Base-by-base conservation (phyloP, 92 coral and sea anemone genomes). In the Zoanthus gigantus region DNA sequence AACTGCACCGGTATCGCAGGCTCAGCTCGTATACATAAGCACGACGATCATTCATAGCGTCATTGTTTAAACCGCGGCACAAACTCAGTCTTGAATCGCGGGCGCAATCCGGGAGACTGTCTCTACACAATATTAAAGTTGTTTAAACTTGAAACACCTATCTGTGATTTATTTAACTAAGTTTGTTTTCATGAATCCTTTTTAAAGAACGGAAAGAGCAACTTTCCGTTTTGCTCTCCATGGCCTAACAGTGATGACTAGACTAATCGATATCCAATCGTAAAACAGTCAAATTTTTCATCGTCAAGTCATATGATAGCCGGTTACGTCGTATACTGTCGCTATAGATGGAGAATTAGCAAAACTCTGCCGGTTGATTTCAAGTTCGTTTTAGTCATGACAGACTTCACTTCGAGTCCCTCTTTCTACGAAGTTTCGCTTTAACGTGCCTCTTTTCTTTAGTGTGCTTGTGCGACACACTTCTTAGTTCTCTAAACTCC, bases 241-340 rank as follows among this genome's bases (percentile, higher is more conserved):
- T 66, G 85, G 85, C 52, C 45, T 66, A 63, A 42, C 85, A 81
- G 50, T 66, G 18, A 60, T 45, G 28, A 42, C 29, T 81, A 81
- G 60, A 17, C 74, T 16, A 67, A 81, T 81, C 61, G 75, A 81
- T 81, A 65, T 63, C 31, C 60, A 37, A 81, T 47, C 75, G 74
- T 23, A 13, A 57, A 81, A 47, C 74, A 81, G 85, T 81, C 74
- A 46, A 31, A 65, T 80, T 74, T 81, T 74, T 61, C 61, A 63
- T 18, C 23, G 85, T 79, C 83, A 37, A 50, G 83, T 81, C 85
- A 81, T 60, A 53, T 65, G 85, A 81, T 74, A 65, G 73, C 85
- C 85, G 42, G 66, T 50, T 60, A 65, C 85, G 74, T 81, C 85
- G 85, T 81, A 81, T 81, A 81, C 85, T 81, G 85, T 81, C 85